Percentiles rank a stretch among this genome's conserved stretches.
Conservation (phyloP, 2,113 vertebrate genomes). For the Clarias magur region DNA sequence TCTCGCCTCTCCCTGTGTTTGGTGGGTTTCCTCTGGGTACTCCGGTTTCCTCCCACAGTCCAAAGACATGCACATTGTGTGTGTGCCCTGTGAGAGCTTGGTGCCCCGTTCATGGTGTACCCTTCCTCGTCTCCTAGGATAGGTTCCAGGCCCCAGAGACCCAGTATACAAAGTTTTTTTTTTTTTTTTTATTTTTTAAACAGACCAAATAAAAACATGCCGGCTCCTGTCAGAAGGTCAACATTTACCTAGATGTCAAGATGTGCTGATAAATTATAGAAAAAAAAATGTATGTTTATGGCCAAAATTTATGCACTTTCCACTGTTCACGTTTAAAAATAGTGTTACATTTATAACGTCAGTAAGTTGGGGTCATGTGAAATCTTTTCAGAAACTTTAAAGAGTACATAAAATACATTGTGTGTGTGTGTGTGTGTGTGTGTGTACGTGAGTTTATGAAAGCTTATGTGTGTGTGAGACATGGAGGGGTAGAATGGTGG, state of each 20-base stretch:
- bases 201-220: background rate
- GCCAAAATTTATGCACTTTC: background rate
- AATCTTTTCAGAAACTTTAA: background rate
- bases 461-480: background rate
- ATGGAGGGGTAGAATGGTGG: slow-evolving; percentile 53
- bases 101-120: no score
- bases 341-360: background rate
- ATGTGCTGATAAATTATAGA: background rate
- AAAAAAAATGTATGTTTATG: background rate
- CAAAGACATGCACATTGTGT: no score
- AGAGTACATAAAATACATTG: no score
- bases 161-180: background rate
- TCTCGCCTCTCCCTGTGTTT: no score
- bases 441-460: background rate
- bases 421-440: background rate
- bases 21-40: no score
- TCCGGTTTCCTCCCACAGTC: no score
- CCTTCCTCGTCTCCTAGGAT: no score
- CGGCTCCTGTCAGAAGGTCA: background rate
- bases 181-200: background rate
- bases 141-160: no score
- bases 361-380: background rate
- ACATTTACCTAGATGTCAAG: background rate
- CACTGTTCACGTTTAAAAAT: background rate
- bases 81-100: no score